These are phyloP conservation scores for Gadopsis marmoratus DNA, from an alignment of 2,797 vertebrate species.

Conservation along the genomic window DNA sequence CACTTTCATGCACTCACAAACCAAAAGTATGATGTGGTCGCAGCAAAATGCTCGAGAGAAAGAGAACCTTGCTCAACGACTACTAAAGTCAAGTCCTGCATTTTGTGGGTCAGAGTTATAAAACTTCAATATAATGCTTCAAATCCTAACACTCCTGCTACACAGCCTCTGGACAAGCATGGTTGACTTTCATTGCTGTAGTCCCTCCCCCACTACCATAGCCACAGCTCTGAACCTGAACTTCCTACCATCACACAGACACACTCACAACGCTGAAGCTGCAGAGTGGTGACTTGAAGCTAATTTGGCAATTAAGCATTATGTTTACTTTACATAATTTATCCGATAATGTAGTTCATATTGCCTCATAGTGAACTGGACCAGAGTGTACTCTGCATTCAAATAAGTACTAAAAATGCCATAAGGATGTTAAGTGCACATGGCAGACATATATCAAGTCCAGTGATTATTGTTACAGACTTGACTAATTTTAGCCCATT, in stretches of 20 bases:
- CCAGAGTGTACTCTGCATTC: not conserved
- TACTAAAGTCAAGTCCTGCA: constrained; percentile 45
- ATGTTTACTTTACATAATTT: not conserved
- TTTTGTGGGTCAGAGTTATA: constrained; percentile 33
- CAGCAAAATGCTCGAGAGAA: constrained; percentile 34
- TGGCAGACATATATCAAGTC: not conserved
- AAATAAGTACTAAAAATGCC: constrained; percentile 4
- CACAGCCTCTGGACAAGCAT: constrained; percentile 5
- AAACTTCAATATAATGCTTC: constrained; percentile 27
- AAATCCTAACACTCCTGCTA: constrained; percentile 16
- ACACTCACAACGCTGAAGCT: not conserved
- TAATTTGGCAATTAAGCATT: not conserved
- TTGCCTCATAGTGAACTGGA: not conserved
- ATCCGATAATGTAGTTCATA: not conserved
- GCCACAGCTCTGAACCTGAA: constrained; percentile 2
- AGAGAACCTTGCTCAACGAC: constrained; percentile 41
- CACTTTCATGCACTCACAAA: constrained; percentile 52
- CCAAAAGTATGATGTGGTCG: constrained; percentile 34
- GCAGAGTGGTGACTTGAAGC: not conserved
- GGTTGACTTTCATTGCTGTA: constrained; percentile 19
- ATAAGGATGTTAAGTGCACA: not conserved
- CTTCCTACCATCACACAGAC: not conserved
- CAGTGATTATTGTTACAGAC: not conserved
- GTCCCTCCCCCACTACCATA: not conserved
- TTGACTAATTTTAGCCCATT: constrained; percentile 5